These are phyloP conservation scores for Drosophila carrolli DNA, from an alignment of 1,140 invertebrate genomes.

Conservation along the genomic window DNA sequence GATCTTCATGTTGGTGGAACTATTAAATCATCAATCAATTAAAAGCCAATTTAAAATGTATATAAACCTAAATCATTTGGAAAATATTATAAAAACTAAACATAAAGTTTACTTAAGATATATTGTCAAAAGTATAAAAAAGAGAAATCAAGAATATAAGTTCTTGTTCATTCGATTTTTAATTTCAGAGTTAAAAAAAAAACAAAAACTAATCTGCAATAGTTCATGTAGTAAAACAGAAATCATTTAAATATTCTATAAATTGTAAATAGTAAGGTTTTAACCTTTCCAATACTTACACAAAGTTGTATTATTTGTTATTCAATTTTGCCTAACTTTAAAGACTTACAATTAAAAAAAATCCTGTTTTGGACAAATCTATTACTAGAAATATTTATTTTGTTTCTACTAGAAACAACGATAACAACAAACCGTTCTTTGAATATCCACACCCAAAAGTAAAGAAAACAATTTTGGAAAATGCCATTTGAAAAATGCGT, in stretches of 20 bases:
- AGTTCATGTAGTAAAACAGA: too few relatives aligned
- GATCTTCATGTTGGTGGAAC: background rate
- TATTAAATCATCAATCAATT: background rate
- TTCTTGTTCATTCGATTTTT: too few relatives aligned
- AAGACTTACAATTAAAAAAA: too few relatives aligned
- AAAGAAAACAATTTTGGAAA: conserved; percentile 21
- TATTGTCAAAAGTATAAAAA: background rate
- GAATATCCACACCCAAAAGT: background rate
- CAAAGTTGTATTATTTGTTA: too few relatives aligned
- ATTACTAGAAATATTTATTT: too few relatives aligned
- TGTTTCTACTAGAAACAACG: background rate
- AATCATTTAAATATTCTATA: too few relatives aligned
- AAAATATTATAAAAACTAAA: background rate
- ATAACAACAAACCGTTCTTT: background rate
- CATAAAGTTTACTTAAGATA: background rate
- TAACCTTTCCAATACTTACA: too few relatives aligned
- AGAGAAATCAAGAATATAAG: background rate
- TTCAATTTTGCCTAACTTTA: background rate
- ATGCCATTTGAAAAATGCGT: conserved; percentile 18
- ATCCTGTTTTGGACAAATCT: background rate
- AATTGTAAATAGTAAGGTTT: too few relatives aligned
- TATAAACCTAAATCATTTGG: too few relatives aligned
- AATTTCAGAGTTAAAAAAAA: too few relatives aligned
- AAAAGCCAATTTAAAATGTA: too few relatives aligned
- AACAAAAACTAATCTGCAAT: too few relatives aligned